Evolutionary conservation across 2,797 vertebrate genomes (phyloP), one percentile per base, ranked within the genome.

Genomic region (Lacerta viridis): DNA sequence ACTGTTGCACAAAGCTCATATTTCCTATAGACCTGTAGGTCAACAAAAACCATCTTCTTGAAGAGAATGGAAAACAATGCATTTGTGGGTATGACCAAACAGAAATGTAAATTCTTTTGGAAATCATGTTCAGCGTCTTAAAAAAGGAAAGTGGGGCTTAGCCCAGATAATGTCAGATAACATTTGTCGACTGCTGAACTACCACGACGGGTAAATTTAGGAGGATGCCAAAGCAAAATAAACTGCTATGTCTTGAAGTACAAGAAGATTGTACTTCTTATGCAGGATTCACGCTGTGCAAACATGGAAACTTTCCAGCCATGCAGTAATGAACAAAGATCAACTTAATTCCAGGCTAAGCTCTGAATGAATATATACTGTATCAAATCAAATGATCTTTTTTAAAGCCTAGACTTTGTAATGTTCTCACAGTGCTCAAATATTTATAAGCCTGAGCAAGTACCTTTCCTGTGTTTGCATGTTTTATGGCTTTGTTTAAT

Each of bases 281-380:
- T 17, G 80, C 80, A 85, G 5, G 7, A 29, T 89, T 20, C 55
- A 50, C 61, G 18, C 13, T 86, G 43, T 68, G 3, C 6, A 84
- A 80, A 87, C 20, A 43, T 82, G 43, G 15, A 39, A 88, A 84
- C 82, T 87, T 85, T 87, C 75, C 79, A 75, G 15, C 82, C 71
- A 64, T 15, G 0, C 8, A 77, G 55, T 0, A 0, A 81, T 3
- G 2, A 88, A 80, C 59, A 82, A 87, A 87, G 36, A 77, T 81
- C 80, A 90, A 81, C 3, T 84, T 84, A 85, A 89, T 90, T 91
- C 25, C 3, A 23, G 82, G 91, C 33, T 90, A 84, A 92, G 84
- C 41, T 46, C 0, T 83, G 39, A 83, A 76, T 3, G 69, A 0
- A 15, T 76, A 84, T 81, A 81, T 82, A 68, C 17, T 86, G 2